A percentile compares a stretch with the other conserved stretches of the same genome.
Conservation (phyloP, 2,797 vertebrate genomes). For the Brachymystax lenok region DNA sequence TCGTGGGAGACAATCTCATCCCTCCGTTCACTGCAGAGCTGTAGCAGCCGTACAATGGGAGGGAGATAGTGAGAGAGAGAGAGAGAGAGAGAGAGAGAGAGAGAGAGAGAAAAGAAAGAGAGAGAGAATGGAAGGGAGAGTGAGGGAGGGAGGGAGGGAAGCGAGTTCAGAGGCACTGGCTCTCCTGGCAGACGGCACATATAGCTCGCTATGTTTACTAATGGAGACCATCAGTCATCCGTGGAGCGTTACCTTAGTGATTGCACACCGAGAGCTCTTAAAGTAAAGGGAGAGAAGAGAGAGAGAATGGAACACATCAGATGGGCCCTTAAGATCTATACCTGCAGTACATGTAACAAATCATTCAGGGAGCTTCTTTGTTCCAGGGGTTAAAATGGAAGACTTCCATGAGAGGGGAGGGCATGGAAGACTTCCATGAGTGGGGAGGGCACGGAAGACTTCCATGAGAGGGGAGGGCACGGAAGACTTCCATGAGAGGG, state of each 20-base stretch:
- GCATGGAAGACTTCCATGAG: too few relatives aligned
- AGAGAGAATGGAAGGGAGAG: conserved; percentile 43
- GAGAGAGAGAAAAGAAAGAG: conserved; percentile 34
- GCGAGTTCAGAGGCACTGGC: conserved; percentile 56
- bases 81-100: not conserved
- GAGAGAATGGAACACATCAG: conserved; percentile 68
- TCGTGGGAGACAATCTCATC: conserved; percentile 58
- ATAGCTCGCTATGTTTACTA: conserved; percentile 73
- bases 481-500: too few relatives aligned
- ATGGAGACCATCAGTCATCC: conserved; percentile 75
- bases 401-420: not conserved
- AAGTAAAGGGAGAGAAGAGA: conserved; percentile 63
- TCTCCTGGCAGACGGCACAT: conserved; percentile 69
- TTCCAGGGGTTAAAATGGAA: conserved; percentile 38
- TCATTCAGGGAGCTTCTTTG: conserved; percentile 50
- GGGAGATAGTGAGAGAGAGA: not conserved
- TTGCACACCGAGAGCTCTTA: conserved; percentile 58
- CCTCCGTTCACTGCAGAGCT: conserved; percentile 58
- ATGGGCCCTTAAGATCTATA: conserved; percentile 63
- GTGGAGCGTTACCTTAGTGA: conserved; percentile 66
- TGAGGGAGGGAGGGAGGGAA: conserved; percentile 16
- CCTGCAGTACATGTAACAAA: conserved; percentile 49
- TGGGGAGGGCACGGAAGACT: too few relatives aligned
- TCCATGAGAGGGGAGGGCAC: too few relatives aligned
- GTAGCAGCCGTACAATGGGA: conserved; percentile 18